Evolutionary conservation across 2,888 invertebrate genomes (phyloP), one percentile per base, ranked within the genome.

Genomic region (Abrostola tripartita): DNA sequence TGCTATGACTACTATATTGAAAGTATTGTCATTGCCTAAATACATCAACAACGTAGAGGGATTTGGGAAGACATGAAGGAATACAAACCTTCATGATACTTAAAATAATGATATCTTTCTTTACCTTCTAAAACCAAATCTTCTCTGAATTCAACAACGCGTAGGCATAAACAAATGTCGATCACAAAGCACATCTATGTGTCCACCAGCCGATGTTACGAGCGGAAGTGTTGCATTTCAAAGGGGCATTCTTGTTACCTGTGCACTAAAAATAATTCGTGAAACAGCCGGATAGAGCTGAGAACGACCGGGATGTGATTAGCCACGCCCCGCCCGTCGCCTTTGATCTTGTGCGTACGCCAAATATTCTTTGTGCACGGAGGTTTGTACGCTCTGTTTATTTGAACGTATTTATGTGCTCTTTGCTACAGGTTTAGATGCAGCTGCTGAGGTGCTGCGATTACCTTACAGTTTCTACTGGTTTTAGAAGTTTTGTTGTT

Each of bases 221-320:
- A 90, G 89, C 93, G 93, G 93, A 94, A 94, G 93, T 93, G 90
- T 93, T 86, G 85, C 84, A 87, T 93, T 93, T 93, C 93, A 93
- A 93, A 94, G 93, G 87, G 84, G 91, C 92, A 92, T 93, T 93
- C 92, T 91, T 90, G 92, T 92, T 94, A 94, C 94, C 94, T 94
- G 94, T 92, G 79, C 82, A 86, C 90, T 91, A 92, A 91, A 92
- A 89, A 93, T 92, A 92, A 76, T 76, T 72, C 77, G 75, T 78
- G 83, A 74, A 81, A 83, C 83, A 79, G 81, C 85, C 85, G 86
- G 86, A 85, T 85, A 83, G 85, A 79, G 65, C 71, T 59, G 78
- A 58, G 71, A 81, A 79, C 83, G 80, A 70, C 66, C 84, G 83
- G 86, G 85, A 85, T 84, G 85, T 85, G 84, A 86, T 86, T 85